phyloP scores from a whole-genome alignment of 2,113 vertebrate genomes.

The Monarcha castaneiventris region DNA sequence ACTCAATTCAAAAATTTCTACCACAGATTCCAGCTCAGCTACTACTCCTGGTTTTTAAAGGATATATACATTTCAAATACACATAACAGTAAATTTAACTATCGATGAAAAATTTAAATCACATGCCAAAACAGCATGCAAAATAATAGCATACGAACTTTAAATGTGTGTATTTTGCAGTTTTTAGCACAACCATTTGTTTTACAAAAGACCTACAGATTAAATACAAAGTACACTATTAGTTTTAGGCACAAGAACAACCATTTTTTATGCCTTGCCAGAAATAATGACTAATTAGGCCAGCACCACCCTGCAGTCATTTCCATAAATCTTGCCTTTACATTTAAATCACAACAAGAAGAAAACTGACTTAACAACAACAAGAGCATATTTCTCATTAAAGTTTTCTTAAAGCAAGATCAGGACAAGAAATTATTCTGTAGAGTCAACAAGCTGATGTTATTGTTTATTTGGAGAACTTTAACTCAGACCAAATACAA shows the following conservation, averaged over 20 bases:
- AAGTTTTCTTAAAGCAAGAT: constrained; percentile 24
- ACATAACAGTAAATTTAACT: neutral
- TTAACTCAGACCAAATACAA: neutral
- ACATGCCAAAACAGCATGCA: neutral
- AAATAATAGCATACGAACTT: neutral
- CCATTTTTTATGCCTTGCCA: constrained; percentile 50
- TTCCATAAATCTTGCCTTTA: constrained; percentile 44
- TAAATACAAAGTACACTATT: neutral
- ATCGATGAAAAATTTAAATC: neutral
- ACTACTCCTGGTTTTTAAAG: neutral
- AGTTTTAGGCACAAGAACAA: constrained; percentile 37
- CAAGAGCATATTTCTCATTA: constrained; percentile 2
- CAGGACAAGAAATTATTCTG: constrained; percentile 18
- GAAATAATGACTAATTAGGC: constrained; percentile 41
- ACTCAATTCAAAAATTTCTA: neutral
- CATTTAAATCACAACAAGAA: constrained; percentile 43
- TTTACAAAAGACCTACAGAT: constrained; percentile 41
- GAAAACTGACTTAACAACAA: constrained; percentile 26
- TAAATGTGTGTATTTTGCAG: neutral
- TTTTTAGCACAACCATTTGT: constrained; percentile 47
- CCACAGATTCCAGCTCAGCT: neutral
- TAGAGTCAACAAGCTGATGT: neutral
- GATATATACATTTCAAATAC: neutral
- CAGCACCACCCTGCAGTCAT: constrained; percentile 31
- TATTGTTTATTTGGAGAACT: constrained; percentile 29